Percentiles rank a stretch among this genome's conserved stretches.
Conservation (phyloP, 2,113 vertebrate species). For the Chloropsis hardwickii region DNA sequence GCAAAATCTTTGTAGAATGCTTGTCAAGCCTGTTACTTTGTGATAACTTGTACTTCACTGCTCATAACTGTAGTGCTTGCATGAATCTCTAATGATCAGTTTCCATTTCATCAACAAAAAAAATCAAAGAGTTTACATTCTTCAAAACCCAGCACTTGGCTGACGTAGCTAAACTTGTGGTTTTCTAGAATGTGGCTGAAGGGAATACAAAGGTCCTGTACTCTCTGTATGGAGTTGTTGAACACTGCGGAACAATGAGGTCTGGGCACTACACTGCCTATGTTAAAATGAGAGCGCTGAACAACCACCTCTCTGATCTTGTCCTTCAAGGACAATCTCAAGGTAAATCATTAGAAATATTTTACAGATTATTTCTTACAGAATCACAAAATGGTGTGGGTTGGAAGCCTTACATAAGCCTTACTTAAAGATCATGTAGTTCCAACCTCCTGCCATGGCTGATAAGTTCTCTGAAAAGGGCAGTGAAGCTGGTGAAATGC, state of each 20-base stretch:
- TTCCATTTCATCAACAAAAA: neutral
- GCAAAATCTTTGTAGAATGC: neutral
- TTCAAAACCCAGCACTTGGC: neutral
- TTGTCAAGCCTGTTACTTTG: neutral
- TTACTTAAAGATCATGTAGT: neutral
- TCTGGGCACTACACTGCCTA: slow-evolving; percentile 97
- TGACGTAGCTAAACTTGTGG: neutral
- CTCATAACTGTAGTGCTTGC: neutral
- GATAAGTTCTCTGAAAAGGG: neutral
- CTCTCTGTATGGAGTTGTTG: slow-evolving; percentile 91
- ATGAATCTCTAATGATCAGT: neutral
- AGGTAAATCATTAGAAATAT: slow-evolving; percentile 63
- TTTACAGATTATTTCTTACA: neutral
- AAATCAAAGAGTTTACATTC: neutral
- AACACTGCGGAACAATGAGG: slow-evolving; percentile 96
- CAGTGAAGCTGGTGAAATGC: neutral
- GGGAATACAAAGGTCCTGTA: slow-evolving; percentile 81
- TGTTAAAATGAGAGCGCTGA: slow-evolving; percentile 80
- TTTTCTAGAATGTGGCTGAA: slow-evolving; percentile 78
- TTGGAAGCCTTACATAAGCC: neutral
- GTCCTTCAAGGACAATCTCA: slow-evolving; percentile 69
- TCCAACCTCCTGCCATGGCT: neutral
- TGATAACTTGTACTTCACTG: neutral
- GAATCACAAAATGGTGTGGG: neutral
- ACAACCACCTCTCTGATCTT: slow-evolving; percentile 60